A percentile compares a stretch with the other conserved stretches of the same genome.
Evolutionary conservation across 2,888 invertebrate species (phyloP).

Genomic region (Acronicta alni): DNA sequence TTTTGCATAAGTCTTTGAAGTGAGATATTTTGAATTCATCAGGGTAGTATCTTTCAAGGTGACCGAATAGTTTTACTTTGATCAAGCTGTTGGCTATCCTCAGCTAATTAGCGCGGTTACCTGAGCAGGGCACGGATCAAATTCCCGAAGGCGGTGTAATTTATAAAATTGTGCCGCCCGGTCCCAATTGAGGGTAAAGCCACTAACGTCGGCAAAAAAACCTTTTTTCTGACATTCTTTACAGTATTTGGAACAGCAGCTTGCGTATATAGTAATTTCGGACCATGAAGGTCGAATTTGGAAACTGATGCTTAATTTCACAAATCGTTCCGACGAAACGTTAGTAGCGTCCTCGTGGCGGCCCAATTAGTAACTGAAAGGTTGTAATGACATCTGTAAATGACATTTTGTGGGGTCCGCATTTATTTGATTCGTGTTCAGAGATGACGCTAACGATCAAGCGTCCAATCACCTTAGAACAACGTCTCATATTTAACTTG

Average conservation of each 20-base stretch:
- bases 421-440: constrained; percentile 32
- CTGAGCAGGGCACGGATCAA: constrained; percentile 46
- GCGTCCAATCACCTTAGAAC: constrained; percentile 7
- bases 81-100: constrained; percentile 31
- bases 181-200: constrained; percentile 34
- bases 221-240: constrained; percentile 37
- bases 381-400: constrained; percentile 42
- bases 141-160: constrained; percentile 47
- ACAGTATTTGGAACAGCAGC: constrained; percentile 17
- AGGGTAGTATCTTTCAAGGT: constrained; percentile 5
- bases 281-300: constrained; percentile 10
- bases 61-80: constrained; percentile 47
- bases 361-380: constrained; percentile 30
- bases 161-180: constrained; percentile 48
- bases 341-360: constrained; percentile 5
- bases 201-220: constrained; percentile 30
- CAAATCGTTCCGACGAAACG: constrained; percentile 27
- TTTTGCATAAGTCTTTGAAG: constrained; percentile 7
- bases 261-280: constrained; percentile 22
- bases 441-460: constrained; percentile 33
- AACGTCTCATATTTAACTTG: too few species aligned
- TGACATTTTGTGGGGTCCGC: constrained; percentile 31
- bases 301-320: constrained; percentile 28
- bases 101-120: constrained; percentile 50
- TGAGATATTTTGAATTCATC: constrained; percentile 6